A percentile compares a stretch with the other conserved stretches of the same genome.
phyloP scores from a whole-genome alignment of 1,140 invertebrate genomes.

The Pentalonia nigronervosa region DNA sequence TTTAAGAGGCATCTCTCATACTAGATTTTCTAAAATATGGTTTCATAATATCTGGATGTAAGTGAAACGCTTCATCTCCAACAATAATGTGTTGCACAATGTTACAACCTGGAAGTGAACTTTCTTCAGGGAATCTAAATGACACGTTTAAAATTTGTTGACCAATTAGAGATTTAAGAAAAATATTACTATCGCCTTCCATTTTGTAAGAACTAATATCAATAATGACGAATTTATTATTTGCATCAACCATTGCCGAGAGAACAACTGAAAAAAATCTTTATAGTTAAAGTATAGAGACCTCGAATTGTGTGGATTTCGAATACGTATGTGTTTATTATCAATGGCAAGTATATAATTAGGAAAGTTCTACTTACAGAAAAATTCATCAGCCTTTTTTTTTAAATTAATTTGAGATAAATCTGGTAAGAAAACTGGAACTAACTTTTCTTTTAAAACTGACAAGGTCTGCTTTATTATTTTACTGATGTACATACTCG shows the following conservation, averaged over 20 bases:
- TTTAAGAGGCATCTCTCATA: not conserved
- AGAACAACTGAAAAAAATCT: no score
- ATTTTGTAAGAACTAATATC: no score
- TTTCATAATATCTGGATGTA: not conserved
- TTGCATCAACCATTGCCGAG: no score
- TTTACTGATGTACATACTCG: not conserved
- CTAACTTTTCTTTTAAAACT: constrained; percentile 2
- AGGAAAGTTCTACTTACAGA: not conserved
- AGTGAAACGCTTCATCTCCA: not conserved
- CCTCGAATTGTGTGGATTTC: not conserved
- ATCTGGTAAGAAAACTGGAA: constrained; percentile 20
- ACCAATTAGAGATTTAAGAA: no score
- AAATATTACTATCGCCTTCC: no score
- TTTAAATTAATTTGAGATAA: not conserved
- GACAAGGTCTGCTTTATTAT: constrained; percentile 20
- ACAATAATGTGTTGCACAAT: not conserved
- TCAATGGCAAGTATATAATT: not conserved
- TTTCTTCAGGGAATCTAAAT: not conserved
- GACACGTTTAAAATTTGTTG: not conserved
- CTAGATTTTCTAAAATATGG: not conserved
- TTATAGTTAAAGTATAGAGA: no score
- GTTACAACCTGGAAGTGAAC: not conserved
- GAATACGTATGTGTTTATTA: not conserved
- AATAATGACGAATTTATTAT: no score
- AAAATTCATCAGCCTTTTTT: not conserved